Base-by-base conservation (phyloP, 2,797 vertebrate species). In the Potorous gilbertii region DNA sequence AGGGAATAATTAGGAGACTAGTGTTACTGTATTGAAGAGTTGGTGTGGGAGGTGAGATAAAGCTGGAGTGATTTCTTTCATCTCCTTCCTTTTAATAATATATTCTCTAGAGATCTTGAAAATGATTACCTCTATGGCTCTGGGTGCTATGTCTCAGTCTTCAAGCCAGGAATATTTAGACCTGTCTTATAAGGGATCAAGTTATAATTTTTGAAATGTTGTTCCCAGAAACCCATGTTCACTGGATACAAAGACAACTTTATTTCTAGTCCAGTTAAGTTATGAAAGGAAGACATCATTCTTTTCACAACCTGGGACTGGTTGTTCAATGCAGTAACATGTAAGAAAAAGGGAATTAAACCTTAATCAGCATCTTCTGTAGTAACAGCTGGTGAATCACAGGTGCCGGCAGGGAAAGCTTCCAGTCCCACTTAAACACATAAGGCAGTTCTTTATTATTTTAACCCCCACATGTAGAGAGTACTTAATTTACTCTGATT, bases 401-500 rank as follows among this genome's bases (percentile, higher is more conserved):
- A 98, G 97, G 98, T 98, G 97, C n/a, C 2, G 31, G 96, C 96
- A 96, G 97, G 97, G 93, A 97, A 98, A 93, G 40, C 34, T 92
- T 96, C 93, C 54, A 91, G 96, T 91, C 90, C 56, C 40, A 74
- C 95, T 93, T 90, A 97, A 98, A 93, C 95, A 92, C 97, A 95
- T 93, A 91, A 21, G 91, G 34, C 93, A 97, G 81, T 31, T 93
- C 91, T 98, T 98, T 98, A 96, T 95, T 98, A 95, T 98, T 98
- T 98, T 98, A 98, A 96, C 98, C 96, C 97, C 93, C 94, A 89
- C 90, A 34, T 98, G 97, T 96, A 96, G 94, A 97, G 96, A 97
- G 96, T 89, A 97, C 97, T 97, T 98, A 96, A 98, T 98, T 98
- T 97, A 95, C 96, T 98, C 62, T 66, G 95, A 95, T 98, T 98